Evolutionary conservation across 1,140 invertebrate genomes (phyloP), one percentile per base, ranked within the genome.

Genomic region (Ladona fulva): DNA sequence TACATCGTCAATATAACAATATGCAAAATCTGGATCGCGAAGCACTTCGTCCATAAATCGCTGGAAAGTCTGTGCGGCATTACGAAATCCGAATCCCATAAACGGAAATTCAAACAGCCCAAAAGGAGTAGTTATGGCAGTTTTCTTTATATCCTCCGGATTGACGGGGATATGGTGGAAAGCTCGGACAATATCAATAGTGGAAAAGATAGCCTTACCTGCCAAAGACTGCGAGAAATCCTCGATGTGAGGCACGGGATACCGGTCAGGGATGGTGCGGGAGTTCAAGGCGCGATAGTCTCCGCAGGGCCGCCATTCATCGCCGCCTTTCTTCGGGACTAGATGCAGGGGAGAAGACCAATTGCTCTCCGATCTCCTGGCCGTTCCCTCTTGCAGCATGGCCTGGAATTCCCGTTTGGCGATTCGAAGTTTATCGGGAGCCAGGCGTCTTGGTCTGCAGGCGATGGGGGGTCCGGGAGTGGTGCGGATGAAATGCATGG

Each of bases 11-110:
- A 85, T 80, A 74, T 83, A 85, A 42, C 78, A 73, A 73, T 81
- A 86, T 6, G 74, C 75, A 77, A 82, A 85, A 19, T 82, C 80
- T 22, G 81, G 29, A 11, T 81, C 84, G 29, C 83, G 77, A 19
- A 86, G 78, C 1, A 84, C n/a, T n/a, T n/a, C n/a, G n/a, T n/a
- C n/a, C n/a, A n/a, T n/a, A n/a, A n/a, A n/a, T 80, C 14, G 78
- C 80, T 88, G 85, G 80, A 88, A 89, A 0, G 84, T 85, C 42
- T 86, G 83, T 10, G 83, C 83, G 11, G 86, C 86, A 80, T 86
- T 87, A 24, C 80, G 78, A 25, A 88, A 80, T 19, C 87, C 86
- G 77, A 77, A 77, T 19, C 16, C 42, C 22, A 42, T 77, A 77
- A 42, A 52, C 29, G n/a, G 76, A 29, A 22, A 37, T 77, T 19